These are phyloP conservation scores for Oegoconia quadripuncta DNA, from an alignment of 2,888 invertebrate genomes.

Conservation along the genomic window DNA sequence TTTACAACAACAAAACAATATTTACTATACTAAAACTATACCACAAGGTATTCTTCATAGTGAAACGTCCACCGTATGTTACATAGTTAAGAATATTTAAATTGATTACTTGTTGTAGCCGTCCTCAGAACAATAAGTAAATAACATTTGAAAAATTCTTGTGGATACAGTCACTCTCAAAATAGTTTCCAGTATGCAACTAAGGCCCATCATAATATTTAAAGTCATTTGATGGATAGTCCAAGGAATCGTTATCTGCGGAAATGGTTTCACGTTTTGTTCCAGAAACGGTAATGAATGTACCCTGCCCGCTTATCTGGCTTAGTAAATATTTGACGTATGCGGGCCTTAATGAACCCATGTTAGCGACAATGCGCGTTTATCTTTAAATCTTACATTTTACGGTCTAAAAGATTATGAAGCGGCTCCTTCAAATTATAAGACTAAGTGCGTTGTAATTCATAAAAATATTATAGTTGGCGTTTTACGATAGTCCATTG, in stretches of 20 bases:
- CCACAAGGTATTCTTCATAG: not conserved
- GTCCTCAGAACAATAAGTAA: no score
- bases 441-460: not conserved
- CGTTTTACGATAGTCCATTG: not conserved
- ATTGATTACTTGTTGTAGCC: no score
- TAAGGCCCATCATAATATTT: constrained; percentile 10
- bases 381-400: constrained; percentile 41
- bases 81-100: not conserved
- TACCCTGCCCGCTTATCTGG: constrained; percentile 41
- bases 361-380: constrained; percentile 37
- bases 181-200: constrained; percentile 1
- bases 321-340: constrained; percentile 58
- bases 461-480: not conserved
- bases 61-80: not conserved
- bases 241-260: constrained; percentile 30
- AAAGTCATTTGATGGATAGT: constrained; percentile 12
- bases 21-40: not conserved
- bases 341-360: constrained; percentile 55
- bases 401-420: constrained; percentile 31
- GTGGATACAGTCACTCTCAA: not conserved
- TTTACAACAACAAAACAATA: no score
- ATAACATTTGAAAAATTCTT: not conserved
- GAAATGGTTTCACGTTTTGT: constrained; percentile 31
- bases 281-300: constrained; percentile 42
- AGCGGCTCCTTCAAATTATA: constrained; percentile 15